Conservation (phyloP, 2,888 invertebrate genomes). For the Parthenolecanium corni region DNA sequence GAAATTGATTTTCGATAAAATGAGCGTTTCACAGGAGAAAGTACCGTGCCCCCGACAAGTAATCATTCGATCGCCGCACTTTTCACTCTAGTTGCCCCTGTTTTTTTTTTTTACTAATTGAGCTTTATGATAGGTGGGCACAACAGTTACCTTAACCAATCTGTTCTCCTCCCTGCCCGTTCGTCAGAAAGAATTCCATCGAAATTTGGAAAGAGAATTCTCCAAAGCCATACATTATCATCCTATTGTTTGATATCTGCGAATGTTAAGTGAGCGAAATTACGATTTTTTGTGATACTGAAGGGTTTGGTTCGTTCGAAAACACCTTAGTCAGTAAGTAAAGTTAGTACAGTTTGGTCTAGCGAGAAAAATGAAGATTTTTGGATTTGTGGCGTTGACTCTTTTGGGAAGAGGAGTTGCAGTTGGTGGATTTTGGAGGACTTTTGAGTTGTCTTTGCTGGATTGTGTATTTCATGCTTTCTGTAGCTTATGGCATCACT, state of each 20-base stretch:
- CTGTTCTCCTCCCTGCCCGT: constrained; percentile 84
- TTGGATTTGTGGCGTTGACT: too few species aligned
- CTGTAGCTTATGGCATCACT: too few species aligned
- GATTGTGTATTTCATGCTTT: too few species aligned
- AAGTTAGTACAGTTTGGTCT: too few species aligned
- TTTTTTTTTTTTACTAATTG: background rate
- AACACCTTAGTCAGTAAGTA: too few species aligned
- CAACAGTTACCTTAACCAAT: constrained; percentile 70
- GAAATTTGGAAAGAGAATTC: constrained; percentile 82
- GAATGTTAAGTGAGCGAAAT: constrained; percentile 59
- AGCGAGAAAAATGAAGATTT: too few species aligned
- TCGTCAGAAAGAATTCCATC: constrained; percentile 76
- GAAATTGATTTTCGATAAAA: constrained; percentile 66
- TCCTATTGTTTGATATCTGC: constrained; percentile 78
- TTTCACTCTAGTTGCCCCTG: background rate
- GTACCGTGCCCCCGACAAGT: constrained; percentile 62
- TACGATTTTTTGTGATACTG: too few species aligned
- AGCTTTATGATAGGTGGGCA: constrained; percentile 49
- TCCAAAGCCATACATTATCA: constrained; percentile 78
- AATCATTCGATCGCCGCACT: background rate
- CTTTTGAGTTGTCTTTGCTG: too few species aligned
- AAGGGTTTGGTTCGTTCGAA: too few species aligned
- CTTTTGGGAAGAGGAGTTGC: too few species aligned
- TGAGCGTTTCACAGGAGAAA: constrained; percentile 59
- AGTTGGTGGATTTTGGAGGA: too few species aligned